phyloP scores from a whole-genome alignment of 2,797 vertebrate species.

The Cyclopterus lumpus region DNA sequence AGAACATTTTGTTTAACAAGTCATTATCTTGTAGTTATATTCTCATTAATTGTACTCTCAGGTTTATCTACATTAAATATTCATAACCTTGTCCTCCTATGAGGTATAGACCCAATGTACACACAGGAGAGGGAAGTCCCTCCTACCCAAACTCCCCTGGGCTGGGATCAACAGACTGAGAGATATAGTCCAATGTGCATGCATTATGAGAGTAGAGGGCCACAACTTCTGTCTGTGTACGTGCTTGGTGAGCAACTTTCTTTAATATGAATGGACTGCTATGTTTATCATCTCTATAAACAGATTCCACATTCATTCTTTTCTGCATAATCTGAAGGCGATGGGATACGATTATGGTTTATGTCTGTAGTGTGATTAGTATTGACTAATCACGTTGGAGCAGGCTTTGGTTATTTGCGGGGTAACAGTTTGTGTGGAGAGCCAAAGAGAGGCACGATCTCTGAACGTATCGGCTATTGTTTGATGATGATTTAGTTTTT shows the following conservation, averaged over 20 bases:
- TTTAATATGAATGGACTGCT: slow-evolving; percentile 22
- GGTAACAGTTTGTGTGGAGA: not conserved
- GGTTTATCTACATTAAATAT: slow-evolving; percentile 68
- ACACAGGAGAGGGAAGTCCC: slow-evolving; percentile 32
- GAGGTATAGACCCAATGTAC: slow-evolving; percentile 48
- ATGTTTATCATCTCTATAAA: not conserved
- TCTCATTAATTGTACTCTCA: slow-evolving; percentile 23
- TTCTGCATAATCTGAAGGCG: not conserved
- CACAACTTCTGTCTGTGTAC: not conserved
- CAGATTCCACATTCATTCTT: not conserved
- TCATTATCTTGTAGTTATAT: slow-evolving; percentile 21
- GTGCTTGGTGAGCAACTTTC: not conserved
- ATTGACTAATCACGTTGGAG: not conserved
- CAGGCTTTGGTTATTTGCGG: not conserved
- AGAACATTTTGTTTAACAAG: slow-evolving; percentile 13
- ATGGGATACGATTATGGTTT: not conserved
- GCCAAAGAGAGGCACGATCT: not conserved
- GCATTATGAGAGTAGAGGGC: slow-evolving; percentile 5
- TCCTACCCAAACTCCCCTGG: slow-evolving; percentile 44
- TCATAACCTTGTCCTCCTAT: slow-evolving; percentile 54
- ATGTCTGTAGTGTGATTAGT: not conserved
- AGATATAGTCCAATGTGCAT: slow-evolving; percentile 6
- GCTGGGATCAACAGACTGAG: slow-evolving; percentile 18
- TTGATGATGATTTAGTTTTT: not conserved
- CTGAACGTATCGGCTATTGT: not conserved